Conservation (phyloP, 2,797 vertebrate genomes). For the Crossoptilon crossoptilon region DNA sequence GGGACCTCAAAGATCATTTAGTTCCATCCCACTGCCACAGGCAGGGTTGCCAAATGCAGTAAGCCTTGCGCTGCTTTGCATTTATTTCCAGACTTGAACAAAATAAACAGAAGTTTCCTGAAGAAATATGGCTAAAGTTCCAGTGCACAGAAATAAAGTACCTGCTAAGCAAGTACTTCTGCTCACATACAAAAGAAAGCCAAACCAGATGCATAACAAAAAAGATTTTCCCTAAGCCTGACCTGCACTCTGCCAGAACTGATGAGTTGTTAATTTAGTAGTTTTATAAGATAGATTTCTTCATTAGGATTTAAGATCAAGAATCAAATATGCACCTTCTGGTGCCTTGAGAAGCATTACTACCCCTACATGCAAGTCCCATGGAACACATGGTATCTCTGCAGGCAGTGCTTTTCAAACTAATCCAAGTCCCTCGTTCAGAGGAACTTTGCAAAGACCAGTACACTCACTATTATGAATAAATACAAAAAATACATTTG, state of each 20-base stretch:
- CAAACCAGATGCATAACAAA: neutral
- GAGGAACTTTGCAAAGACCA: rapidly evolving
- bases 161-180: rapidly evolving
- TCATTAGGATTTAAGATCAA: neutral
- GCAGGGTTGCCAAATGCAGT: neutral
- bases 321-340: neutral
- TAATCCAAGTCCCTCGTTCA: neutral
- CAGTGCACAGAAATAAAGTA: too few species aligned
- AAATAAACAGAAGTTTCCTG: neutral
- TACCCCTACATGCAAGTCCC: rapidly evolving
- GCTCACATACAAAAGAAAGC: neutral
- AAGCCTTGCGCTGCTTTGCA: neutral
- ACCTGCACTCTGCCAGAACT: neutral
- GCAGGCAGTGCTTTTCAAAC: neutral
- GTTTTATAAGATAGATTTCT: neutral
- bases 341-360: too few species aligned
- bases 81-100: neutral
- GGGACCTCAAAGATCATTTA: too few species aligned
- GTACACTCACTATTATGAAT: neutral
- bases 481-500: neutral
- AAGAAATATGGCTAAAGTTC: neutral
- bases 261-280: neutral
- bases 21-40: too few species aligned
- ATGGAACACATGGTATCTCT: neutral
- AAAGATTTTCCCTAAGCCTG: neutral